A percentile compares a stretch with the other conserved stretches of the same genome.
Conservation (phyloP, 2,113 vertebrate genomes). For the Channa maculata region DNA sequence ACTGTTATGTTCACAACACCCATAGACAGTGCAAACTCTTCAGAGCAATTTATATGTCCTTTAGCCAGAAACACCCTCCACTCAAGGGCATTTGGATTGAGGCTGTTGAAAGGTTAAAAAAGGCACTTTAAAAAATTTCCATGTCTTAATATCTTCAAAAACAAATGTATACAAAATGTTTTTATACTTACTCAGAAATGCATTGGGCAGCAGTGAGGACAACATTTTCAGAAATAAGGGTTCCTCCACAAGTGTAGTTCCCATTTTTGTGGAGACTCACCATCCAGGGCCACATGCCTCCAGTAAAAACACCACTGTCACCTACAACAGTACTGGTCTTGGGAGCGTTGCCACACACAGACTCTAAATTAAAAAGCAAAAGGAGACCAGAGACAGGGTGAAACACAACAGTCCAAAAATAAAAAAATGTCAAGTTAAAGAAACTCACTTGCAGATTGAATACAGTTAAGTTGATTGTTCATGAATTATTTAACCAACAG, state of each 20-base stretch:
- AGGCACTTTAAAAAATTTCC: background rate
- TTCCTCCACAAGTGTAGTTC: conserved; percentile 77
- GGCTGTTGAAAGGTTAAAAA: conserved; percentile 21
- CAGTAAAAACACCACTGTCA: conserved; percentile 22
- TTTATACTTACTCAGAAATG: conserved; percentile 60
- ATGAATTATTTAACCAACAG: too few relatives aligned
- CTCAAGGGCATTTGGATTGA: conserved; percentile 37
- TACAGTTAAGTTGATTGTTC: too few relatives aligned
- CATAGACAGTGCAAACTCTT: conserved; percentile 40
- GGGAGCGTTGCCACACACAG: conserved; percentile 55
- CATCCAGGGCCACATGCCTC: conserved; percentile 84
- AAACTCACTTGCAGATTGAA: too few relatives aligned
- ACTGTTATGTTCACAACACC: conserved; percentile 1
- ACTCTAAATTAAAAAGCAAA: background rate
- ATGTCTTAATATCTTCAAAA: background rate
- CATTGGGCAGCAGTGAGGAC: conserved; percentile 76
- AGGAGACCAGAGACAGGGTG: too few relatives aligned
- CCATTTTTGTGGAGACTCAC: conserved; percentile 72
- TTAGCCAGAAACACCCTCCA: conserved; percentile 64
- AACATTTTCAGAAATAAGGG: conserved; percentile 76
- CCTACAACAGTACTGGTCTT: conserved; percentile 24
- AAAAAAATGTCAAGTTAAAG: too few relatives aligned
- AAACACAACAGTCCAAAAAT: too few relatives aligned
- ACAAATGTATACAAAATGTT: too few relatives aligned
- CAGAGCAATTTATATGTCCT: conserved; percentile 12